phyloP scores from a whole-genome alignment of 2,113 vertebrate genomes.

The Atlantisia rogersi region DNA sequence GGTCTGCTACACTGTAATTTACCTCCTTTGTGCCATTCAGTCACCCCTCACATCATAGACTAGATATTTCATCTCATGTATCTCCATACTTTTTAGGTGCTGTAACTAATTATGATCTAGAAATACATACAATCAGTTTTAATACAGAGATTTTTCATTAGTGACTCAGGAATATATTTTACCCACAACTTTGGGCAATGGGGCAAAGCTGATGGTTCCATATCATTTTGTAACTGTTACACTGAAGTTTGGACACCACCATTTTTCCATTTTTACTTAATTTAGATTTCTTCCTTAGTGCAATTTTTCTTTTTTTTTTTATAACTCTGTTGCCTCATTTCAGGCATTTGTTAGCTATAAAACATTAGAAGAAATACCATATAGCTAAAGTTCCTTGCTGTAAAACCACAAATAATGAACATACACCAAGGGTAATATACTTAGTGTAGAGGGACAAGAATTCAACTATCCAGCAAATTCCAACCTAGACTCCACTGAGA shows the following conservation, averaged over 20 bases:
- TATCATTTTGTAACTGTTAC: background rate
- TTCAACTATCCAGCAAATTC: slow-evolving; percentile 42
- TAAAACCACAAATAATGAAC: background rate
- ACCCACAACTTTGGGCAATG: background rate
- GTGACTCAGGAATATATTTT: background rate
- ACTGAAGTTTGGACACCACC: background rate
- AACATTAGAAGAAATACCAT: slow-evolving; percentile 22
- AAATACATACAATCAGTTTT: background rate
- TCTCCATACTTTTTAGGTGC: background rate
- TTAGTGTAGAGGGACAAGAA: background rate
- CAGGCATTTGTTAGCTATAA: slow-evolving; percentile 10
- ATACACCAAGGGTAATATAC: slow-evolving; percentile 25
- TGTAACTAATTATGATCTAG: background rate
- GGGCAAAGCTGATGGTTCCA: background rate
- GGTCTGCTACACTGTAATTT: background rate
- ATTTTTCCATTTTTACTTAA: background rate
- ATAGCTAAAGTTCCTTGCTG: slow-evolving; percentile 29
- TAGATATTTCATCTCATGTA: background rate
- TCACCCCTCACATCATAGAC: background rate
- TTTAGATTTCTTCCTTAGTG: background rate
- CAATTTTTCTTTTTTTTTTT: background rate
- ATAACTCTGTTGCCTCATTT: background rate
- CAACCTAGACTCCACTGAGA: background rate
- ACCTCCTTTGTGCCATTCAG: background rate
- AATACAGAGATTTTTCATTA: background rate